These are phyloP conservation scores for Eupleurogrammus muticus DNA, from an alignment of 2,797 vertebrate genomes.

Conservation along the genomic window DNA sequence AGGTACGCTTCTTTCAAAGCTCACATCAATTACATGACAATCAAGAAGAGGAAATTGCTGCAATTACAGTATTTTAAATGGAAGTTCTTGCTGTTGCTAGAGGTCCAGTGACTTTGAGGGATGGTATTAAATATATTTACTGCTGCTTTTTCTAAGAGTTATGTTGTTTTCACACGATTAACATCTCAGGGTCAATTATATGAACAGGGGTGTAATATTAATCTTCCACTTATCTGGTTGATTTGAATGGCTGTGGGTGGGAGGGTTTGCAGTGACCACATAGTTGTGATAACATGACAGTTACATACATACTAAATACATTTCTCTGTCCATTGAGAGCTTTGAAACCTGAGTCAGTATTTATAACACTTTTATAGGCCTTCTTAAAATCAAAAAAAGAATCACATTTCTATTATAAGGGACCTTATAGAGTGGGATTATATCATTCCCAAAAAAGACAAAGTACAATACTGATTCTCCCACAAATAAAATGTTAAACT, in stretches of 20 bases:
- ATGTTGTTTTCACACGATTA: slow-evolving; percentile 17
- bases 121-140: slow-evolving; percentile 25
- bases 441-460: neutral
- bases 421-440: neutral
- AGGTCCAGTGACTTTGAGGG: slow-evolving; percentile 27
- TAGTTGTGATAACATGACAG: too few species aligned
- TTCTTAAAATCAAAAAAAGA: too few species aligned
- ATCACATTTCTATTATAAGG: too few species aligned
- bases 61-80: slow-evolving; percentile 36
- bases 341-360: too few species aligned
- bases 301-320: too few species aligned
- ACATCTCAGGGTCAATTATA: slow-evolving; percentile 7
- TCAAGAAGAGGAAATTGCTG: slow-evolving; percentile 40
- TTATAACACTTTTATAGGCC: too few species aligned
- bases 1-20: slow-evolving; percentile 19
- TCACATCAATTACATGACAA: slow-evolving; percentile 39
- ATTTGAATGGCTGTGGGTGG: too few species aligned
- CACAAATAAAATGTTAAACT: neutral
- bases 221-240: too few species aligned
- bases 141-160: slow-evolving; percentile 24
- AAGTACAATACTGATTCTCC: neutral
- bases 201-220: too few species aligned
- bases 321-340: too few species aligned
- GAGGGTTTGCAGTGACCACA: too few species aligned
- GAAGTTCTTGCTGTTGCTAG: slow-evolving; percentile 32